These are phyloP conservation scores for Dicrurus megarhynchus DNA, from an alignment of 2,113 vertebrate species.

Conservation along the genomic window DNA sequence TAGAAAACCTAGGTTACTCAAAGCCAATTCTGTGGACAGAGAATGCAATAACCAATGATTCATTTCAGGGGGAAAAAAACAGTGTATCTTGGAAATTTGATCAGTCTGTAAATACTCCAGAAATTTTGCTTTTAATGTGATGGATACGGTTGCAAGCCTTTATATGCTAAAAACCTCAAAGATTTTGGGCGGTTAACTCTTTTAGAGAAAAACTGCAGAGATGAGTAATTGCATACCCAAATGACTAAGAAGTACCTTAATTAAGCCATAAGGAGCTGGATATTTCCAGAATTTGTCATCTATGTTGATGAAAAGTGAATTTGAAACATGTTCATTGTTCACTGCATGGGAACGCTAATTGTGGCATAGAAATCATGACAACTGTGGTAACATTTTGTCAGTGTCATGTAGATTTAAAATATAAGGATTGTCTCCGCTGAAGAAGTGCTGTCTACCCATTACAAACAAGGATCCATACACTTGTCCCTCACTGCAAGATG, in stretches of 20 bases:
- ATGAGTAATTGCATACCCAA: slow-evolving; percentile 15
- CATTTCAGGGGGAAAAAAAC: neutral
- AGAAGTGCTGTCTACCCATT: neutral
- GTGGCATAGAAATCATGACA: neutral
- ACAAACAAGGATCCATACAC: neutral
- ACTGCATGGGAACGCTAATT: neutral
- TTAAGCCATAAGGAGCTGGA: neutral
- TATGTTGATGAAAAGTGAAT: neutral
- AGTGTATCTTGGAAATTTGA: neutral
- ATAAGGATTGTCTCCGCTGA: neutral
- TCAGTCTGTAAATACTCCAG: neutral
- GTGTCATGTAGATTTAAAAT: neutral
- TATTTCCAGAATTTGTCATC: slow-evolving; percentile 5
- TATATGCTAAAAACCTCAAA: neutral
- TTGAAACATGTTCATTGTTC: neutral
- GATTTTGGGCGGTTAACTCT: neutral
- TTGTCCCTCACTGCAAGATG: neutral
- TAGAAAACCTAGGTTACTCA: neutral
- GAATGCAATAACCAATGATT: neutral
- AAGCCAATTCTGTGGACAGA: neutral
- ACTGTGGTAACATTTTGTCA: neutral
- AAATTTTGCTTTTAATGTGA: neutral
- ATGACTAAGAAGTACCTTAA: slow-evolving; percentile 34
- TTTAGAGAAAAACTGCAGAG: neutral
- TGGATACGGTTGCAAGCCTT: neutral